Base-by-base conservation (phyloP, 1,140 invertebrate species). In the Listronotus bonariensis region DNA sequence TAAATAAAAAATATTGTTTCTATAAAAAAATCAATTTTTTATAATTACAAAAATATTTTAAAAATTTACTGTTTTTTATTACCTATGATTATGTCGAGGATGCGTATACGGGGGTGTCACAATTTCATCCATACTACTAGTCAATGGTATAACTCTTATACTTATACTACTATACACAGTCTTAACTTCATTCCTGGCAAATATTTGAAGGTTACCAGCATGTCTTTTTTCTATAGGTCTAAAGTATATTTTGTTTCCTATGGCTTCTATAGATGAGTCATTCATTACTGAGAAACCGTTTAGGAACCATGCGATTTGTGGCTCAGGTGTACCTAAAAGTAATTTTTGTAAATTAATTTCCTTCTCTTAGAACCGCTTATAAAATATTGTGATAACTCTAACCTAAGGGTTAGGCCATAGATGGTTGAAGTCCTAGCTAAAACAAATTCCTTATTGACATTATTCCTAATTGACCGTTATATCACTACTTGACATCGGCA, bases 151-250 rank as follows among this genome's bases (percentile, higher is more conserved):
- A 0, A 95, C 92, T 56, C 85, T 85, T 36, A 93, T 76, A 65
- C 88, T 79, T 51, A 85, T 85, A 11, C 80, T 83, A 49, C 82
- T 80, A 75, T 83, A 85, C 7, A 81, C 86, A 57, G 89, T 89
- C 17, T 91, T 92, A 11, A 92, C 82, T n/a, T 83, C 78, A 79
- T 95, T 96, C 61, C 85, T 87, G 0, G 91, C 93, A 70, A 96
- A 91, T 76, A 93, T 95, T 74, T 96, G 93, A 56, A 95, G 89
- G 15, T 95, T 88, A 0, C 95, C 94, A 0, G 91, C 91, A 73
- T 95, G 91, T 3, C 85, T 84, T 72, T 93, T 93, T 71, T 90
- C 86, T 0, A 92, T 88, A 4, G 84, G 83, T 1, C 84, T 81
- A 57, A 95, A 74, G 71, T 80, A 69, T 69, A 79, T 75, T 46